Evolutionary conservation across 2,797 vertebrate genomes (phyloP), one percentile per base, ranked within the genome.

Genomic region (Gallinago stenura): DNA sequence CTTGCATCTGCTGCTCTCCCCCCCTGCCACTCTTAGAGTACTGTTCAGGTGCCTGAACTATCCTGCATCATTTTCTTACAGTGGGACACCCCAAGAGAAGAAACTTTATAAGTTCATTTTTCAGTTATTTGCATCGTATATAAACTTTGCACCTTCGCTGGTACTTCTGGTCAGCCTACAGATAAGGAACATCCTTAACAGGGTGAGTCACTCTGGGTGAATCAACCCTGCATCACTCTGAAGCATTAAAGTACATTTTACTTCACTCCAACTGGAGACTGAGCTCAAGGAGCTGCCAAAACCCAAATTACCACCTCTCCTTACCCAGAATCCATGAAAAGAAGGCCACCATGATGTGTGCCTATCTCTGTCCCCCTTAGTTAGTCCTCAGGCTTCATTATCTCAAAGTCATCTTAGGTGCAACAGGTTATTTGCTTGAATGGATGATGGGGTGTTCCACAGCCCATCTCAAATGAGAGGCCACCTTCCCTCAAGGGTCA

Each of bases 161-260:
- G 21, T 76, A 48, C 15, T 86, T 68, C 22, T 96, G 81, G 60
- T 83, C 39, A 85, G 28, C 45, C 66, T 79, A n/a, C 35, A 68
- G n/a, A 21, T 69, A 61, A 92, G 37, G 24, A 85, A 58, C 33
- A n/a, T 48, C 33, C 61, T 79, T 64, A 73, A 77, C 8, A 73
- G 28, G 12, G 11, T 96, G 91, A 94, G 31, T 92, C 83, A 90
- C 20, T 35, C n/a, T n/a, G 4, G 1, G 31, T 96, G 89, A 95
- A 86, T 93, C 92, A 95, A 30, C 24, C 70, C 64, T 93, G 57
- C 48, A 48, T 53, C 57, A 43, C 45, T 73, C 30, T 1, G 7
- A 79, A 79, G 28, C 15, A n/a, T 0, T 84, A 25, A 94, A 68
- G 39, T 50, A 35, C 3, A 3, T 87, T 94, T 72, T 75, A 81